phyloP scores from a whole-genome alignment of 2,113 vertebrate species.

The Ailuropoda melanoleuca region DNA sequence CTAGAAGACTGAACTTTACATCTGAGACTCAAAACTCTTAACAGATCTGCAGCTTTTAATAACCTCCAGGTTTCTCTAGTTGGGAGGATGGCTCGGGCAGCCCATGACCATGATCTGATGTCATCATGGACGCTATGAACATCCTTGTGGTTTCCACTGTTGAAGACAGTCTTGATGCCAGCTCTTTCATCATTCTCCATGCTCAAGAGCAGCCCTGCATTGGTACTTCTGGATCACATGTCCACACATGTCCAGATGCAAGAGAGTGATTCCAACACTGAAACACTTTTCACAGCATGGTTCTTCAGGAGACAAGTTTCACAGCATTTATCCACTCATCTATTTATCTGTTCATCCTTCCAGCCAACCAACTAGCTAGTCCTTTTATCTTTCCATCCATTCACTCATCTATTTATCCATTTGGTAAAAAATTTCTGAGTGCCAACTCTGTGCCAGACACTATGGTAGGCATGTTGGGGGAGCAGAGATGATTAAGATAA shows the following conservation, averaged over 20 bases:
- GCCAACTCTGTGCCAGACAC: neutral
- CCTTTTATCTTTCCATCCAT: neutral
- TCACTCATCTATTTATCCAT: neutral
- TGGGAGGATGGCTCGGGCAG: neutral
- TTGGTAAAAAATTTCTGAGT: slow-evolving; percentile 12
- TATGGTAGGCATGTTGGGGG: neutral
- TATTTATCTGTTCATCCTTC: neutral
- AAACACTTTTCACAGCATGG: neutral
- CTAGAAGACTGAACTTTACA: neutral
- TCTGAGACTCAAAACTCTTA: neutral
- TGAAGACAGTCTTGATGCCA: slow-evolving; percentile 9
- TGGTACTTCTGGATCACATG: neutral
- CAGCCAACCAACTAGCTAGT: neutral
- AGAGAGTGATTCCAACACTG: neutral
- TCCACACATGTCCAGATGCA: neutral
- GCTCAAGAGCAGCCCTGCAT: neutral
- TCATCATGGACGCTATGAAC: neutral
- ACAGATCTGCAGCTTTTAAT: slow-evolving; percentile 20
- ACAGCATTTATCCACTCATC: neutral
- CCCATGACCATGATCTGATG: neutral
- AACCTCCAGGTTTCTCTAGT: neutral
- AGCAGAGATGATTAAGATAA: neutral
- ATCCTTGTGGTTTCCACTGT: neutral
- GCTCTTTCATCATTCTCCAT: neutral
- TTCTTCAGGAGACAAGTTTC: neutral